Evolutionary conservation across 2,797 vertebrate species (phyloP).

Genomic region (Pangasius mekongensis): DNA sequence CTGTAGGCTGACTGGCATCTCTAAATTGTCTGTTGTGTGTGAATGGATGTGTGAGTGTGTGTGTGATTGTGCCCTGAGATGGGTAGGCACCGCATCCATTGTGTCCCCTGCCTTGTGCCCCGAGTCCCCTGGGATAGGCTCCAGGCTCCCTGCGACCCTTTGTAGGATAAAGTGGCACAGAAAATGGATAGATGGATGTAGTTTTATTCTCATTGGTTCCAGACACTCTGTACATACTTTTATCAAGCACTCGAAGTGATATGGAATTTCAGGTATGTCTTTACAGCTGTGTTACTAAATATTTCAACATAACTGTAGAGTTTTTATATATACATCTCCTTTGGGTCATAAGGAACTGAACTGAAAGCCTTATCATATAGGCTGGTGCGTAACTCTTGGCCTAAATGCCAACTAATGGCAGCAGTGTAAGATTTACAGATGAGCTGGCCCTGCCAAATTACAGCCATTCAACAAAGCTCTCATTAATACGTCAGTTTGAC

Average conservation of each 20-base stretch:
- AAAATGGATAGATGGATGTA: neutral
- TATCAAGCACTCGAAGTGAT: conserved; percentile 21
- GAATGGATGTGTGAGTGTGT: too few species aligned
- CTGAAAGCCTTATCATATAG: conserved; percentile 8
- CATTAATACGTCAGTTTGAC: conserved; percentile 33
- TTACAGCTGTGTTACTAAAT: conserved; percentile 8
- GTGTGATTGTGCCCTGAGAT: too few species aligned
- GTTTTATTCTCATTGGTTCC: neutral
- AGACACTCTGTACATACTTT: neutral
- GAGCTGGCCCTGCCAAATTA: conserved; percentile 34
- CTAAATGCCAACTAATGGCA: conserved; percentile 37
- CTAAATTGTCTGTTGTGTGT: too few species aligned
- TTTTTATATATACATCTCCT: conserved; percentile 11
- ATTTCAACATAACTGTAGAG: conserved; percentile 6
- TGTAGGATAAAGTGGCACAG: too few species aligned
- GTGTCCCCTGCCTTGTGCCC: too few species aligned
- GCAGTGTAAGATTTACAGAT: conserved; percentile 36
- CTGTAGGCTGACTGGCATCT: too few species aligned
- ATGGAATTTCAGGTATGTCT: conserved; percentile 36
- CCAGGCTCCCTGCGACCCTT: too few species aligned
- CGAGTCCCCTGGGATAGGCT: too few species aligned
- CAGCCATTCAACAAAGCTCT: conserved; percentile 38
- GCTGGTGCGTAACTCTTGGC: neutral
- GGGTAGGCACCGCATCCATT: too few species aligned
- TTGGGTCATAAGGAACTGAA: neutral